A percentile compares a stretch with the other conserved stretches of the same genome.
Evolutionary conservation across 2,797 vertebrate genomes (phyloP).

Genomic region (Sciaenops ocellatus): DNA sequence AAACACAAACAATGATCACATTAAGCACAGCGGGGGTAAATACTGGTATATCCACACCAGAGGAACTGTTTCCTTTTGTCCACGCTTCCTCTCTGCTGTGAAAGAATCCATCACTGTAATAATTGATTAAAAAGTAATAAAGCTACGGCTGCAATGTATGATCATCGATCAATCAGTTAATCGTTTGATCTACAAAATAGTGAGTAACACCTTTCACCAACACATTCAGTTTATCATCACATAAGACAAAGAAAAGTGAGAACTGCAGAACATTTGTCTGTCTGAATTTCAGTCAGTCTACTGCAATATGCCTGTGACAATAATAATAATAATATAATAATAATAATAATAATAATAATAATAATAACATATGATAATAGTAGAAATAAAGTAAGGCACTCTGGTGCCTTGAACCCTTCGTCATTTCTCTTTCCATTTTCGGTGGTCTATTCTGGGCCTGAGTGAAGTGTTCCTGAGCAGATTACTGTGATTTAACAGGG

Average conservation of each 20-base stretch:
- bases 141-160: background rate
- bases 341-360: too few relatives aligned
- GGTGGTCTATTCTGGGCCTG: background rate
- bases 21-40: constrained; percentile 30
- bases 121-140: background rate
- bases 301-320: too few relatives aligned
- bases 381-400: background rate
- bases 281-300: too few relatives aligned
- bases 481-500: constrained; percentile 1
- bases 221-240: too few relatives aligned
- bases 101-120: background rate
- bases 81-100: background rate
- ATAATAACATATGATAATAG: too few relatives aligned
- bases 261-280: too few relatives aligned
- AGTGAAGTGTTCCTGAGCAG: background rate
- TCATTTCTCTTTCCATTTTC: constrained; percentile 3
- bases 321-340: too few relatives aligned
- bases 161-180: background rate
- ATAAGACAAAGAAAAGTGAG: too few relatives aligned
- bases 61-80: too few relatives aligned
- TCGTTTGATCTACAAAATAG: too few relatives aligned
- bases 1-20: background rate
- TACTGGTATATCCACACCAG: constrained; percentile 29
- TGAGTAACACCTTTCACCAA: too few relatives aligned
- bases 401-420: background rate